Base-by-base conservation (phyloP, 30 jellyfish, hydroid and myxozoan genomes). In the Hydra vulgaris region DNA sequence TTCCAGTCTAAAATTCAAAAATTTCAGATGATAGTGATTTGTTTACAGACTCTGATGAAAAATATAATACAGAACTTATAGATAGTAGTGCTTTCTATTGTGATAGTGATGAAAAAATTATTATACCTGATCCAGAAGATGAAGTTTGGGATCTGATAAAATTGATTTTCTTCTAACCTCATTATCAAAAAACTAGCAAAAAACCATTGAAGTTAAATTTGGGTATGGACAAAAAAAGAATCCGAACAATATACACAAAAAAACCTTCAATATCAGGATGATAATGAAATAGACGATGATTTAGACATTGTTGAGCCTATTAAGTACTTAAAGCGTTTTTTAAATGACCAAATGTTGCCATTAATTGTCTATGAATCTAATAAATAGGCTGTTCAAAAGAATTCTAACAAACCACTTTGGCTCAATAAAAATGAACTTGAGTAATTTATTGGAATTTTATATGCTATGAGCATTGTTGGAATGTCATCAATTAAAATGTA, bases 401-500 rank as follows among this genome's bases (percentile, higher is more conserved):
- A 73, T 27, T 7, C 61, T 21, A 3, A 73, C 66, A 21, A 27
- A n/a, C 53, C 61, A 20, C 61, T 73, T 18, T 7, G 17, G 25
- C 40, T 73, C 23, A 19, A 23, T 73, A 73, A 26, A 73, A 26
- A 21, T 73, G 81, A 73, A 27, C 81, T 73, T 73, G 73, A 73
- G 61, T 74, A 73, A 25, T 73, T 73, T 25, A 73, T 73, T 20
- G 81, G 81, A 21, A 73, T 73, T 21, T 73, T 73, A 26, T 73
- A 21, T 27, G 40, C 61, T 8, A 73, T 26, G 54, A 73, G 73
- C 81, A 23, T 73, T 23, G 81, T 73, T 18, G 12, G 19, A 73
- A 73, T 73, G 81, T 74, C 81, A 73, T 23, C 81, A n/a, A n/a
- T n/a, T 18, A 22, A 74, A 20, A 22, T 73, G 61, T 73, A 73